These are phyloP conservation scores for Raja brachyura DNA, from an alignment of 2,113 vertebrate species.

Conservation along the genomic window DNA sequence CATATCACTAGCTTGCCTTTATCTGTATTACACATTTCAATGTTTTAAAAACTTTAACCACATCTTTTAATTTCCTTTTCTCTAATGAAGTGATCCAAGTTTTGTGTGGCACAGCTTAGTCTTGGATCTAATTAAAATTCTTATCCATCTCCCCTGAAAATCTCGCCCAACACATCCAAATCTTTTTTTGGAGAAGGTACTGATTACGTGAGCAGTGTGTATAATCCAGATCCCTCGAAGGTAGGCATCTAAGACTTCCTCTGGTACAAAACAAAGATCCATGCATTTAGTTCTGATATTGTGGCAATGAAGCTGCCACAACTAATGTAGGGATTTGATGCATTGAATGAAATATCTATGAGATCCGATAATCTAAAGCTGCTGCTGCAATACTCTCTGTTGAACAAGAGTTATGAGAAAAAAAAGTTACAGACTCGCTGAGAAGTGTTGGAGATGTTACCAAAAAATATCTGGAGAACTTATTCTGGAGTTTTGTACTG, in stretches of 20 bases:
- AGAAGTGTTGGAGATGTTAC: neutral
- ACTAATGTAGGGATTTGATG: neutral
- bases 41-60: neutral
- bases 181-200: neutral
- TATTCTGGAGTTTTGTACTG: neutral
- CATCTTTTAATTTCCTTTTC: neutral
- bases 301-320: neutral
- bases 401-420: neutral
- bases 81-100: neutral
- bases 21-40: neutral
- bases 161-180: neutral
- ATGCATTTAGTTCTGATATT: neutral
- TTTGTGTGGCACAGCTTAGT: neutral
- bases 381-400: neutral
- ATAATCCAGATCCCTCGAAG: neutral
- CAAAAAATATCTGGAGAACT: neutral
- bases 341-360: neutral
- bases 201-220: neutral
- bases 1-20: neutral
- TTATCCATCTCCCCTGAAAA: neutral
- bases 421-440: neutral
- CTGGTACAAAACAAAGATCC: neutral
- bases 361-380: neutral
- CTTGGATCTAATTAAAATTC: neutral
- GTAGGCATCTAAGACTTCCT: neutral